Percentiles rank a stretch among this genome's conserved stretches.
Evolutionary conservation across 2,888 invertebrate genomes (phyloP).

Genomic region (Agrypnus murinus): DNA sequence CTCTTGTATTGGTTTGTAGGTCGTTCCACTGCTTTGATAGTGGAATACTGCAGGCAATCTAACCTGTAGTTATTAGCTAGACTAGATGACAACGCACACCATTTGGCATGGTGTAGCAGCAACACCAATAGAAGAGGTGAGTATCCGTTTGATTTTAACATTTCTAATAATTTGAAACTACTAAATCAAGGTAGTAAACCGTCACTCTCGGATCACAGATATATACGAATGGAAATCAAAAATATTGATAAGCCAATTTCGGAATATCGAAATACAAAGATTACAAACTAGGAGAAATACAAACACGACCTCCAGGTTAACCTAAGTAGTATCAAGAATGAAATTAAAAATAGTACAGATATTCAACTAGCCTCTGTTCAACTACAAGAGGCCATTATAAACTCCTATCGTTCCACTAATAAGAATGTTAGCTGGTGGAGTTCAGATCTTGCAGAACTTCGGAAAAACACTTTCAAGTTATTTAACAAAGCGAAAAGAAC

Average conservation of each 20-base stretch:
- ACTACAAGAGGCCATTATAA: not conserved
- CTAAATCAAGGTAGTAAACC: not conserved
- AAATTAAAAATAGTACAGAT: not conserved
- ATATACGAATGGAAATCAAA: no score
- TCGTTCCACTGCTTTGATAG: no score
- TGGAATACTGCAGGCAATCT: not conserved
- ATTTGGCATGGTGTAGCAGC: conserved; percentile 3
- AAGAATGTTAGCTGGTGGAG: not conserved
- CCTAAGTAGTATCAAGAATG: no score
- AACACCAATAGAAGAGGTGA: conserved; percentile 10
- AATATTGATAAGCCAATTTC: no score
- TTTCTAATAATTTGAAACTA: conserved; percentile 7
- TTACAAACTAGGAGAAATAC: not conserved
- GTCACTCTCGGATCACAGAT: conserved; percentile 1
- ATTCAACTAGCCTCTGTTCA: not conserved
- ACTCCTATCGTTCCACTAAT: not conserved
- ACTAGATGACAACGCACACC: not conserved
- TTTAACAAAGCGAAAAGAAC: no score
- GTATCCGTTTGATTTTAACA: conserved; percentile 9
- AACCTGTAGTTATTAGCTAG: not conserved
- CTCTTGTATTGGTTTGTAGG: no score
- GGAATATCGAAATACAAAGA: not conserved
- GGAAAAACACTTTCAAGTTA: no score
- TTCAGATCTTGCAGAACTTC: no score
- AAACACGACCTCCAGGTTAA: not conserved